A percentile compares a stretch with the other conserved stretches of the same genome.
These are phyloP conservation scores for Oryzias javanicus DNA, from an alignment of 2,113 vertebrate genomes.

Conservation along the genomic window DNA sequence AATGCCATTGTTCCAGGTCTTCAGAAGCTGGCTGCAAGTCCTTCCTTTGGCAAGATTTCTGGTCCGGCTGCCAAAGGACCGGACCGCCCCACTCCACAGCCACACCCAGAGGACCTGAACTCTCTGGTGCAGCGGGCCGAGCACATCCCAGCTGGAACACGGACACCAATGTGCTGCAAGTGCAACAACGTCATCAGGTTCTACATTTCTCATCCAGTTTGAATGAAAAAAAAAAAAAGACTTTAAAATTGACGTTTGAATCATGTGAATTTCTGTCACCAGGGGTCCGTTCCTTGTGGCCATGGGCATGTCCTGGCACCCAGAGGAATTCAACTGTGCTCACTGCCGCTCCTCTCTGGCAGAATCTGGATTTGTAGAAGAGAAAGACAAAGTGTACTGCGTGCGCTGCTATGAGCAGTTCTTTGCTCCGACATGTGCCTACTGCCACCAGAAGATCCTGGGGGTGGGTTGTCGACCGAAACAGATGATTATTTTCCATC, in stretches of 20 bases:
- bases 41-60: conserved; percentile 80
- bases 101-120: conserved; percentile 82
- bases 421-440: conserved; percentile 88
- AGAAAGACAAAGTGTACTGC: conserved; percentile 88
- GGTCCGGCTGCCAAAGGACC: conserved; percentile 56
- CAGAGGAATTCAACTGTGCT: conserved; percentile 92
- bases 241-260: neutral
- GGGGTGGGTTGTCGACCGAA: conserved; percentile 80
- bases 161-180: conserved; percentile 92
- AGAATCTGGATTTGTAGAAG: conserved; percentile 91
- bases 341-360: conserved; percentile 91
- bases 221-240: too few species aligned
- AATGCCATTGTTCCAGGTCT: conserved; percentile 55
- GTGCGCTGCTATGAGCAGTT: conserved; percentile 93
- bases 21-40: conserved; percentile 58
- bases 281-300: conserved; percentile 97
- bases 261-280: conserved; percentile 20
- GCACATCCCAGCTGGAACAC: conserved; percentile 91
- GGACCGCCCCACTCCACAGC: conserved; percentile 62
- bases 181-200: conserved; percentile 94
- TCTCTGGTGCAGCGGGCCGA: conserved; percentile 91
- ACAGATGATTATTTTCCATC: too few species aligned
- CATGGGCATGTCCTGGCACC: conserved; percentile 96
- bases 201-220: neutral
- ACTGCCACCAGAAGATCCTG: conserved; percentile 91